Conservation (phyloP, 2,113 vertebrate species). For the Argyrosomus japonicus region DNA sequence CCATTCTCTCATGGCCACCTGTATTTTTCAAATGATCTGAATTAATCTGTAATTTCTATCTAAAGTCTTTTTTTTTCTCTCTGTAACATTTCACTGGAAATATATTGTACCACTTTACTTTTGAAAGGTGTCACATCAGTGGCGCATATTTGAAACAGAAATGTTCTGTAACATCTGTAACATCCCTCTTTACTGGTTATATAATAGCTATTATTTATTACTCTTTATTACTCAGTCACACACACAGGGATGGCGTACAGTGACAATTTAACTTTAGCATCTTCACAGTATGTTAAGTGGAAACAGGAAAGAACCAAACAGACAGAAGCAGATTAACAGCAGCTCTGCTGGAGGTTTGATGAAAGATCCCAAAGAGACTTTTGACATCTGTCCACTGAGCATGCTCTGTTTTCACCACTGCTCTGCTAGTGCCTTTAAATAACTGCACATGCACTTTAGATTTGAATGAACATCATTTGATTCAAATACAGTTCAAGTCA, state of each 20-base stretch:
- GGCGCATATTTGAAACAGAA: not conserved
- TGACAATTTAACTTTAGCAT: not conserved
- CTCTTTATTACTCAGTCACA: not conserved
- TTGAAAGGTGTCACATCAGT: not conserved
- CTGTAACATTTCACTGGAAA: not conserved
- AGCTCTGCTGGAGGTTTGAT: slow-evolving; percentile 34
- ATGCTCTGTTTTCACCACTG: not conserved
- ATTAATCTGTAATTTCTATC: not conserved
- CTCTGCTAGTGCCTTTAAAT: not conserved
- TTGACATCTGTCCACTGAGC: slow-evolving; percentile 11
- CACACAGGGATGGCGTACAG: not conserved
- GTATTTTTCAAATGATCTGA: not conserved
- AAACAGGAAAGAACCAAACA: too few relatives aligned
- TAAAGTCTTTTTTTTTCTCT: not conserved
- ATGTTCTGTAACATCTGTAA: not conserved
- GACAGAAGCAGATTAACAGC: not conserved
- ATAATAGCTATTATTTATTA: not conserved
- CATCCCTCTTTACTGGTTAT: too few relatives aligned
- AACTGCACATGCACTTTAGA: not conserved
- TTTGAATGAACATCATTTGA: not conserved
- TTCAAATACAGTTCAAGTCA: not conserved
- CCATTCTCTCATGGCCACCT: not conserved
- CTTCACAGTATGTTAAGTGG: not conserved
- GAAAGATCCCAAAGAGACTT: slow-evolving; percentile 46
- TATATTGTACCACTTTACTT: too few relatives aligned